Evolutionary conservation across 2,797 vertebrate genomes (phyloP).

Genomic region (Gymnoscopelus microlampas): DNA sequence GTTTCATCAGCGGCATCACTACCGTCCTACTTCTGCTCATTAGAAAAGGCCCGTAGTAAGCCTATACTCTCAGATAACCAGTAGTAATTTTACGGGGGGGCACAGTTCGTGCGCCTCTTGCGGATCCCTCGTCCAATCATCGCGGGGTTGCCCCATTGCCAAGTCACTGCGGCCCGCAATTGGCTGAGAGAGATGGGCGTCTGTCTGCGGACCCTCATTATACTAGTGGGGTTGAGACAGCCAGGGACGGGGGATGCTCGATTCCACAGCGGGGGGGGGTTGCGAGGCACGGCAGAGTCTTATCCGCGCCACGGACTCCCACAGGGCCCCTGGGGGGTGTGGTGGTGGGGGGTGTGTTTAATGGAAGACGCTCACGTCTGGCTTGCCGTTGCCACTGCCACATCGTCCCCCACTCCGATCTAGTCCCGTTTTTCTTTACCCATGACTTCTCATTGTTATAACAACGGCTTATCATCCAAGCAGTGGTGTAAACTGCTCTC

Average conservation of each 20-base stretch:
- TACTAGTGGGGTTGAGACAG: background rate
- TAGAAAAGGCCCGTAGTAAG: background rate
- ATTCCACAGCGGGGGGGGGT: background rate
- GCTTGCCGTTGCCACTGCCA: constrained; percentile 29
- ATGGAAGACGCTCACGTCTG: constrained; percentile 41
- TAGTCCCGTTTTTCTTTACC: constrained; percentile 63
- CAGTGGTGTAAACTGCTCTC: constrained; percentile 46
- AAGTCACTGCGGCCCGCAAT: background rate
- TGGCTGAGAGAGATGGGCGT: background rate
- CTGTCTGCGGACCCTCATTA: background rate
- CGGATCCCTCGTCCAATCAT: too few relatives aligned
- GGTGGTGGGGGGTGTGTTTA: constrained; percentile 18
- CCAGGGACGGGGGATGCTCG: background rate
- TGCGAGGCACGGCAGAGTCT: constrained; percentile 1
- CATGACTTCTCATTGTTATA: constrained; percentile 70
- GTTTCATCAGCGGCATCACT: too few relatives aligned
- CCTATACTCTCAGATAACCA: too few relatives aligned
- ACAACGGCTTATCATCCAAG: constrained; percentile 54
- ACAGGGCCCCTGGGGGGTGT: background rate
- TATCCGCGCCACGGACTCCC: constrained; percentile 20
- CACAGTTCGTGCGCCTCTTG: too few relatives aligned
- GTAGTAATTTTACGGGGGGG: too few relatives aligned
- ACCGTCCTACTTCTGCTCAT: too few relatives aligned
- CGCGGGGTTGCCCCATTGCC: too few relatives aligned
- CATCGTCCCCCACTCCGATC: constrained; percentile 13